Evolutionary conservation across 1,140 invertebrate genomes (phyloP).

Genomic region (Rhopalosiphum padi): DNA sequence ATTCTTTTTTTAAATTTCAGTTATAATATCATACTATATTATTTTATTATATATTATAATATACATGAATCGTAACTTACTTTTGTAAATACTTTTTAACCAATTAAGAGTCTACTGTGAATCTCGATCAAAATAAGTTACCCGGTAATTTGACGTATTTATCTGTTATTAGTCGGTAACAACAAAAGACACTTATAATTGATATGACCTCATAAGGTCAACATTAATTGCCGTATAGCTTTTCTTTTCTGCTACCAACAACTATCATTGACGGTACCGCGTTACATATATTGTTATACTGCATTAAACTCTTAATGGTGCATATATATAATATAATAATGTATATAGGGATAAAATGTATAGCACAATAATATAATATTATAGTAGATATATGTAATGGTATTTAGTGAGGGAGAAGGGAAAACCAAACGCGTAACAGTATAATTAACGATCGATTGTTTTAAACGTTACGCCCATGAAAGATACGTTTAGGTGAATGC

Average conservation of each 20-base stretch:
- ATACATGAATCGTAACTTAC: neutral
- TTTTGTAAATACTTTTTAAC: neutral
- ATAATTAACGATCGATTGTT: conserved; percentile 49
- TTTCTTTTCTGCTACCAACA: conserved; percentile 19
- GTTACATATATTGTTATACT: neutral
- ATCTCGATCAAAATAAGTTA: conserved; percentile 17
- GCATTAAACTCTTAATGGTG: conserved; percentile 19
- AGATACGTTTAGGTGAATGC: neutral
- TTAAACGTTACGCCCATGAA: neutral
- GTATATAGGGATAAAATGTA: neutral
- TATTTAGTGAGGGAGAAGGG: neutral
- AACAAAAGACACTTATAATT: conserved; percentile 34
- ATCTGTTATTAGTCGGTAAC: conserved; percentile 26
- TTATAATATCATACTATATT: neutral
- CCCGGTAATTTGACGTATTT: conserved; percentile 20
- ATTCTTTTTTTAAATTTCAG: neutral
- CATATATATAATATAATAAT: neutral
- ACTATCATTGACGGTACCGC: neutral
- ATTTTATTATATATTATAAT: neutral
- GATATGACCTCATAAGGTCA: conserved; percentile 17
- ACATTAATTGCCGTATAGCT: conserved; percentile 23
- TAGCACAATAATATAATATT: neutral
- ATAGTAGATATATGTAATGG: neutral
- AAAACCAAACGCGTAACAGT: neutral
- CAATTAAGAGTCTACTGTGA: neutral